Evolutionary conservation across 2,888 invertebrate genomes (phyloP).

Genomic region (Drosophila fungiperda): DNA sequence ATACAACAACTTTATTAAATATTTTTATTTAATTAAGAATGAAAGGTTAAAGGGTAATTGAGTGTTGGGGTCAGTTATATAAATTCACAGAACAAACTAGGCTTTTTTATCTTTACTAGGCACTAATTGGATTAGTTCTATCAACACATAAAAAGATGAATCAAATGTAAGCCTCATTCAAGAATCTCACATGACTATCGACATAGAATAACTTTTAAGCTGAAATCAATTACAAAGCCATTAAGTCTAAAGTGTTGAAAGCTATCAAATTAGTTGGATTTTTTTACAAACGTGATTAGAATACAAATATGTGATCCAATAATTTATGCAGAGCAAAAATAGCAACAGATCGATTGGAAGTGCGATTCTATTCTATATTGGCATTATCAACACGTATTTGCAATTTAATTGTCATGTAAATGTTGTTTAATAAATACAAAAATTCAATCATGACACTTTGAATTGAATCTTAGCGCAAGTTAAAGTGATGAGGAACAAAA

Average conservation of each 20-base stretch:
- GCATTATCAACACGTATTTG: conserved; percentile 45
- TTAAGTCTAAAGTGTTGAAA: conserved; percentile 5
- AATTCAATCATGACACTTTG: conserved; percentile 17
- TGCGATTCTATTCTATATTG: conserved; percentile 26
- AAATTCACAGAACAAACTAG: not conserved
- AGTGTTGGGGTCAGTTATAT: not conserved
- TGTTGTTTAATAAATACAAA: not conserved
- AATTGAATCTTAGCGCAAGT: conserved; percentile 27
- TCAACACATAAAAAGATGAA: conserved; percentile 11
- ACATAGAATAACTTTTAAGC: conserved; percentile 6
- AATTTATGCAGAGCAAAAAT: conserved; percentile 5
- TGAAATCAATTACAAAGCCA: conserved; percentile 18
- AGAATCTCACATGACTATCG: conserved; percentile 31
- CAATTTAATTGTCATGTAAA: conserved; percentile 31
- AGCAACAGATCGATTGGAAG: conserved; percentile 4
- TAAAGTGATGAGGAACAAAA: conserved; percentile 32
- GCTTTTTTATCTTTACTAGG: conserved; percentile 13
- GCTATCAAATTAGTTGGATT: conserved; percentile 9
- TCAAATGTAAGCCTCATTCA: conserved; percentile 18
- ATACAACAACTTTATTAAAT: not conserved
- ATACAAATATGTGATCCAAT: conserved; percentile 18
- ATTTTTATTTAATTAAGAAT: not conserved
- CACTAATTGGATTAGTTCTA: not conserved
- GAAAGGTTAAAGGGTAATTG: conserved; percentile 1
- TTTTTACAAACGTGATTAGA: conserved; percentile 30